Evolutionary conservation across 1,140 invertebrate species (phyloP), one percentile per base, ranked within the genome.

Genomic region (Drosophila grimshawi): DNA sequence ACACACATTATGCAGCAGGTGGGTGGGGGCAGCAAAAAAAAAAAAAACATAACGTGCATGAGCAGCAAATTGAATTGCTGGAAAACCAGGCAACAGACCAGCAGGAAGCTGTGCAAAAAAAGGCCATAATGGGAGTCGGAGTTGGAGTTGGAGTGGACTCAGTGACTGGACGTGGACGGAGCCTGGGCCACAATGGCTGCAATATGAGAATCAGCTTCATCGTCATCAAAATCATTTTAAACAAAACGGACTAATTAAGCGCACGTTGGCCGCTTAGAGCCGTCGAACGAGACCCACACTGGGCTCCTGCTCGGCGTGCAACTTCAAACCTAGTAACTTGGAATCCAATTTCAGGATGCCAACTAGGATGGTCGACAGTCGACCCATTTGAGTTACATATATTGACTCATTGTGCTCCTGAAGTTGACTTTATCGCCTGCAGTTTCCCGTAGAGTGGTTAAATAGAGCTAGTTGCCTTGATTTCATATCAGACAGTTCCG

Each of bases 221-320:
- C 74, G 59, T 69, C 81, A 81, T 86, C 74, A 83, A 76, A 88
- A 83, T 77, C 77, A 73, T 83, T 88, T 88, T 83, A 85, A 89
- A 81, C 85, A 86, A 89, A 88, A 88, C 85, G 85, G 80, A 88
- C 85, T 89, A 88, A 88, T 88, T 88, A 89, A 85, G 80, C 77
- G 76, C 64, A 88, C 80, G 83, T 76, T 79, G 69, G 30, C 46
- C 61, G 61, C 57, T 52, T 37, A 65, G 71, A 7, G 29, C 2
- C n/a, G 27, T 62, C 10, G 56, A 19, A 32, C 6, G 8, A 4
- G 5, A 11, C 29, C 4, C 3, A 29, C n/a, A n/a, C 3, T 29
- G 1, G 35, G 8, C 3, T 33, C 32, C 52, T 2, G 45, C 19
- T 32, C 10, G 7, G 10, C 49, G n/a, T n/a, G n/a, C 32, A 5